Percentiles rank a stretch among this genome's conserved stretches.
Conservation (phyloP, 1,140 invertebrate species). For the Liolophura sinensis region DNA sequence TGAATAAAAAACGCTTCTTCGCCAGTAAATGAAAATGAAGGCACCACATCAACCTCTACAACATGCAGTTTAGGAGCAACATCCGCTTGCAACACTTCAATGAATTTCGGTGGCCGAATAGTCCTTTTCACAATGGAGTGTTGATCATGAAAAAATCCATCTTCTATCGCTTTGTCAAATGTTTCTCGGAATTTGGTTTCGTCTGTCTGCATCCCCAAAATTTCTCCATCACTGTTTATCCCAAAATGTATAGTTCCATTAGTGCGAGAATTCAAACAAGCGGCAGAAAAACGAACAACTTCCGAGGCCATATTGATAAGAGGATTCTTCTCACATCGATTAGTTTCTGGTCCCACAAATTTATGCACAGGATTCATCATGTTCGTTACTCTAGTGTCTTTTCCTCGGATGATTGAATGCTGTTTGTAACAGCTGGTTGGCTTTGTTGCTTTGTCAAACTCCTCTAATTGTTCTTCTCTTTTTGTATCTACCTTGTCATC, state of each 20-base stretch:
- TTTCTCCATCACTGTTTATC: conserved; percentile 13
- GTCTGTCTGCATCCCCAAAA: conserved; percentile 11
- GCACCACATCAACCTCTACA: conserved; percentile 23
- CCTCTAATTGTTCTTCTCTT: too few species aligned
- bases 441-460: too few species aligned
- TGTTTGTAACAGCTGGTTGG: too few species aligned
- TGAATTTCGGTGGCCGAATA: conserved; percentile 20
- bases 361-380: too few species aligned
- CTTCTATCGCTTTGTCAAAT: conserved; percentile 11
- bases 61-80: conserved; percentile 11
- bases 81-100: conserved; percentile 12
- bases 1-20: conserved; percentile 11
- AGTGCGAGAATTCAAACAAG: conserved; percentile 30
- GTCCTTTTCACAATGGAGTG: conserved; percentile 7
- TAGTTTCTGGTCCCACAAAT: too few species aligned
- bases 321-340: too few species aligned
- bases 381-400: too few species aligned
- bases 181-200: conserved; percentile 6
- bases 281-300: conserved; percentile 24
- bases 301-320: conserved; percentile 17
- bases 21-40: conserved; percentile 1
- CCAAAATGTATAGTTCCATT: conserved; percentile 39
- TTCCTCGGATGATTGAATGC: too few species aligned
- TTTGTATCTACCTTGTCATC: too few species aligned
- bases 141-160: conserved; percentile 11